A percentile compares a stretch with the other conserved stretches of the same genome.
Conservation (phyloP, 2,113 vertebrate genomes). For the Cygnus buccinator region DNA sequence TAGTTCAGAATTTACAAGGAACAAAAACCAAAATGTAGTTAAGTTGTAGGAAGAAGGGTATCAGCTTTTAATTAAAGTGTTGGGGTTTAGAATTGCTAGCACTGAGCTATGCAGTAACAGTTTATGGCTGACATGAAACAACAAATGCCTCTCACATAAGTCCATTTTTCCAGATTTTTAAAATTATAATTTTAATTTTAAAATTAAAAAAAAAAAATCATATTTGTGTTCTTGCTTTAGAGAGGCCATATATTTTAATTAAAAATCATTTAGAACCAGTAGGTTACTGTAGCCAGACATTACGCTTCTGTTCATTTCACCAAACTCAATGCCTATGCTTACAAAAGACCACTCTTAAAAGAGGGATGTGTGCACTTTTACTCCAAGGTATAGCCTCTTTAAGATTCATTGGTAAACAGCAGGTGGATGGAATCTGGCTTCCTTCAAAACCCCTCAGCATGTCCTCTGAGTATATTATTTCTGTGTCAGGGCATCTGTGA, state of each 20-base stretch:
- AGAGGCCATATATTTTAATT: not conserved
- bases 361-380: not conserved
- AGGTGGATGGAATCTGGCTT: not conserved
- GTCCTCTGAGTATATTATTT: not conserved
- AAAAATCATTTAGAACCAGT: not conserved
- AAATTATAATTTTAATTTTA: not conserved
- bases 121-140: not conserved
- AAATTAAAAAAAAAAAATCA: not conserved
- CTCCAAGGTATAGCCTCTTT: not conserved
- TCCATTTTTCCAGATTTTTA: not conserved
- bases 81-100: not conserved
- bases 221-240: not conserved
- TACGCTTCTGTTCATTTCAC: not conserved
- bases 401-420: not conserved
- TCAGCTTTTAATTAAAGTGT: not conserved
- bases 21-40: not conserved
- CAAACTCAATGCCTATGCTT: not conserved
- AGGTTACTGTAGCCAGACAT: not conserved
- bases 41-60: not conserved
- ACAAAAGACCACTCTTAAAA: not conserved
- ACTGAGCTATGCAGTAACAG: not conserved
- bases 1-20: not conserved
- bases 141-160: not conserved
- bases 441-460: not conserved
- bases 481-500: not conserved